A percentile compares a stretch with the other conserved stretches of the same genome.
Conservation (phyloP, 2,888 invertebrate genomes). For the Ferdinandea cuprea region DNA sequence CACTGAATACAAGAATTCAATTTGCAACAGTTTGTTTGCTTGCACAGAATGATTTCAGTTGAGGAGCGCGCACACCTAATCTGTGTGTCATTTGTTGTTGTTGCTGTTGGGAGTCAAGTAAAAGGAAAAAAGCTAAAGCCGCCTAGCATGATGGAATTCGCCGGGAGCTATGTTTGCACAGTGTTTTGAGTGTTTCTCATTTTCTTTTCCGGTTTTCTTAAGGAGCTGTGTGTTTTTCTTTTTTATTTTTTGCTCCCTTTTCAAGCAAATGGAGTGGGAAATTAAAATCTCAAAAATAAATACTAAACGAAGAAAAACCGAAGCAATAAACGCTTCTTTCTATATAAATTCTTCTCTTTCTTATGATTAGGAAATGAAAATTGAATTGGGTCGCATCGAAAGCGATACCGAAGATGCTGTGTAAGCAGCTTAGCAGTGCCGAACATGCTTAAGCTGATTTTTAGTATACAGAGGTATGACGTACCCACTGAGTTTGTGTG, state of each 20-base stretch:
- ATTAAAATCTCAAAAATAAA: slow-evolving; percentile 69
- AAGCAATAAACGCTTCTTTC: slow-evolving; percentile 56
- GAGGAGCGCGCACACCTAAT: slow-evolving; percentile 65
- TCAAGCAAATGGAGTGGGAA: slow-evolving; percentile 58
- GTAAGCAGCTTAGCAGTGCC: slow-evolving; percentile 22
- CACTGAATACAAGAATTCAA: slow-evolving; percentile 67
- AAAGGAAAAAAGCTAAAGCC: neutral
- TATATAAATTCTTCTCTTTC: too few species aligned
- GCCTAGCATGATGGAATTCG: slow-evolving; percentile 27
- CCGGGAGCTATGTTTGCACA: slow-evolving; percentile 63
- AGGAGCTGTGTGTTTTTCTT: slow-evolving; percentile 25
- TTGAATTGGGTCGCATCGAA: slow-evolving; percentile 58
- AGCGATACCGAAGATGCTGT: slow-evolving; percentile 40
- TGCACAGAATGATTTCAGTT: slow-evolving; percentile 64
- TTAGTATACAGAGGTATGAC: too few species aligned
- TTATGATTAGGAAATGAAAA: slow-evolving; percentile 61
- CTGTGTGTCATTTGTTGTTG: slow-evolving; percentile 28
- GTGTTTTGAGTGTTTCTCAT: slow-evolving; percentile 31
- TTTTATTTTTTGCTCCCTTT: slow-evolving; percentile 23
- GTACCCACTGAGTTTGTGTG: slow-evolving; percentile 12
- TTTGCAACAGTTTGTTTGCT: slow-evolving; percentile 75
- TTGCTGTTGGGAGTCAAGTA: slow-evolving; percentile 22
- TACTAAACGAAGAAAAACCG: slow-evolving; percentile 15
- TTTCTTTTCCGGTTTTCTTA: slow-evolving; percentile 35
- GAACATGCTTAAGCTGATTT: slow-evolving; percentile 42